These are phyloP conservation scores for Acanthoscelides obtectus DNA, from an alignment of 2,888 invertebrate species.

Conservation along the genomic window DNA sequence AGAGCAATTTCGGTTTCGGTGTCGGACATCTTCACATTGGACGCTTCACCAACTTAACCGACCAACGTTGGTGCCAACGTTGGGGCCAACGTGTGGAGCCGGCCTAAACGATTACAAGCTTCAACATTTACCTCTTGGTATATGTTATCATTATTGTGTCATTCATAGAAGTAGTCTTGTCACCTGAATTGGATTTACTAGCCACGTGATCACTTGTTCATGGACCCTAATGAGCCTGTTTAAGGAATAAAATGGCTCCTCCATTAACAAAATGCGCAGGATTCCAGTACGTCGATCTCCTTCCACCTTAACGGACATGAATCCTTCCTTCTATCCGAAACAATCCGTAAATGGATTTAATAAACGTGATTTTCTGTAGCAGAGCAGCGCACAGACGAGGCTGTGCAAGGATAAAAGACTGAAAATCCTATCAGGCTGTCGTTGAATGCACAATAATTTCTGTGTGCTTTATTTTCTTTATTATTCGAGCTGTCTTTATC, in stretches of 20 bases:
- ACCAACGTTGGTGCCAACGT: no score
- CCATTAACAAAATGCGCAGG: background rate
- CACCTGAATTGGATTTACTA: background rate
- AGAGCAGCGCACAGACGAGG: background rate
- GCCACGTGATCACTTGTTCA: background rate
- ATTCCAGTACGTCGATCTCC: background rate
- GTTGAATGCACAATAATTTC: slow-evolving; percentile 32
- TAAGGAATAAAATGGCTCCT: background rate
- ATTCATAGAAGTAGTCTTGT: background rate
- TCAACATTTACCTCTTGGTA: no score
- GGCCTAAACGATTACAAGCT: no score
- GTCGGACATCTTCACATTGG: no score
- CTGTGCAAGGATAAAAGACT: slow-evolving; percentile 15
- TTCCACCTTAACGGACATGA: background rate
- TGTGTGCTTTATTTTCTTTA: slow-evolving; percentile 31
- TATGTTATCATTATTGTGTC: background rate
- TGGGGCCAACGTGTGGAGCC: no score
- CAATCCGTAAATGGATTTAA: slow-evolving; percentile 21
- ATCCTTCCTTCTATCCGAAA: slow-evolving; percentile 3
- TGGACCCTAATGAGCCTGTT: background rate
- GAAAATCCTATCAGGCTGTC: slow-evolving; percentile 27
- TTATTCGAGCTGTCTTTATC: slow-evolving; percentile 32
- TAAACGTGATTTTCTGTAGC: slow-evolving; percentile 19
- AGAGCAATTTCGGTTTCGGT: no score
- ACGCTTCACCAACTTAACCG: no score